phyloP scores from a whole-genome alignment of 2,888 invertebrate genomes.

The Crepidodera aurea region DNA sequence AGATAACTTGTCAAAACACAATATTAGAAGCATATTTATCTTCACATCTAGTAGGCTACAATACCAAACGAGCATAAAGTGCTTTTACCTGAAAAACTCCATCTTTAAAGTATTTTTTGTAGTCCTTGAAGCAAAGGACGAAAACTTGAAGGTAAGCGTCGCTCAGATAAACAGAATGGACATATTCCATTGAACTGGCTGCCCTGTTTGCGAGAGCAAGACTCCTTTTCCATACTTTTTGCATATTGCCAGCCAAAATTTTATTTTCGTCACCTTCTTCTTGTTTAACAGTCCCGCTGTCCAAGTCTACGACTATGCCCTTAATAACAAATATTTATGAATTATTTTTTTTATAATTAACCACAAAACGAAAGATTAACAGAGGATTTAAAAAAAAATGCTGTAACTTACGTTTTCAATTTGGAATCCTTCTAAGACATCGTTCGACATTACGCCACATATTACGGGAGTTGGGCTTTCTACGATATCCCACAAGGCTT shows the following conservation, averaged over 20 bases:
- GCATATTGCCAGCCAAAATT: conserved; percentile 74
- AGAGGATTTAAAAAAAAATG: too few relatives aligned
- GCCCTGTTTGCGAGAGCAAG: conserved; percentile 61
- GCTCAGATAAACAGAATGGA: conserved; percentile 76
- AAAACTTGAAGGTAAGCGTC: conserved; percentile 83
- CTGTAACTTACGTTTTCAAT: conserved; percentile 65
- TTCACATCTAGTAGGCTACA: too few relatives aligned
- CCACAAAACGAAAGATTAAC: too few relatives aligned
- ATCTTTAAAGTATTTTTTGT: conserved; percentile 67
- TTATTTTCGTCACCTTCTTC: conserved; percentile 80
- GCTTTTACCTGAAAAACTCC: conserved; percentile 59
- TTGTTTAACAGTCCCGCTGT: conserved; percentile 68
- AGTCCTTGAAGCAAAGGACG: conserved; percentile 78
- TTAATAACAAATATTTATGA: conserved; percentile 61
- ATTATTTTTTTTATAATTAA: too few relatives aligned
- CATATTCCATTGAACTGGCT: conserved; percentile 62
- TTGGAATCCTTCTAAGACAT: conserved; percentile 58
- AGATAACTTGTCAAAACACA: too few relatives aligned
- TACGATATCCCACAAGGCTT: conserved; percentile 72
- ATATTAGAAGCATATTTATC: too few relatives aligned
- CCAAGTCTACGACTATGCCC: conserved; percentile 80
- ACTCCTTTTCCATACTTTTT: conserved; percentile 72
- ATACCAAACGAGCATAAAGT: too few relatives aligned
- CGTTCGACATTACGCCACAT: conserved; percentile 71
- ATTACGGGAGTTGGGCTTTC: conserved; percentile 81